Conservation (phyloP, 2,888 invertebrate genomes). For the Lobophora halterata region DNA sequence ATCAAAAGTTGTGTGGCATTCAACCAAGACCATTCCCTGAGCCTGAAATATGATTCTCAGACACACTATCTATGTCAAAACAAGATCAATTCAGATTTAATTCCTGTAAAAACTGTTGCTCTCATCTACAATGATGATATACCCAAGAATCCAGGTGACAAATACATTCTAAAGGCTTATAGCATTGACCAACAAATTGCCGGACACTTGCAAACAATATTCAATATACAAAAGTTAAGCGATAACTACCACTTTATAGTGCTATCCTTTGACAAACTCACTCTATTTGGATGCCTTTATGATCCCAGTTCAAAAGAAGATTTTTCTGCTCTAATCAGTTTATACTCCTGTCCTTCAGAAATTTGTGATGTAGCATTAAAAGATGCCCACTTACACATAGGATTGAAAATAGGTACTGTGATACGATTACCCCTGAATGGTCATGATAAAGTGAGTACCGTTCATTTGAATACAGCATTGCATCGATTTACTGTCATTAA, state of each 20-base stretch:
- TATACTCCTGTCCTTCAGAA: conserved; percentile 56
- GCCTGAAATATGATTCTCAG: conserved; percentile 45
- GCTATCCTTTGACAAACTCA: conserved; percentile 47
- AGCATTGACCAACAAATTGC: no score
- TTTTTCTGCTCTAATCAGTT: conserved; percentile 38
- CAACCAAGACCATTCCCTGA: conserved; percentile 38
- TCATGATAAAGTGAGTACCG: no score
- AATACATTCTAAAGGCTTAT: no score
- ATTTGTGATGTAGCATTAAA: conserved; percentile 29
- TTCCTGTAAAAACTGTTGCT: conserved; percentile 35
- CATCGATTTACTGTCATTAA: conserved; percentile 43
- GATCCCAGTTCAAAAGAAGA: conserved; percentile 34
- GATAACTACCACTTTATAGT: conserved; percentile 36
- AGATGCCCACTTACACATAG: conserved; percentile 43
- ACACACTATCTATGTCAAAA: conserved; percentile 45
- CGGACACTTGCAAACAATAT: conserved; percentile 34
- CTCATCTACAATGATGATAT: conserved; percentile 27
- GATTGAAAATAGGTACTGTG: conserved; percentile 56
- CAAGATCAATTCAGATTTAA: conserved; percentile 47
- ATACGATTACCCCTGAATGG: conserved; percentile 43
- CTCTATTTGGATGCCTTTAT: conserved; percentile 47
- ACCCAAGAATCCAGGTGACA: no score
- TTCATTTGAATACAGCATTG: conserved; percentile 59
- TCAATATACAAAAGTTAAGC: conserved; percentile 24
- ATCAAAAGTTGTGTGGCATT: conserved; percentile 35